Conservation (phyloP, 2,888 invertebrate genomes). For the Myopa tessellatipennis region DNA sequence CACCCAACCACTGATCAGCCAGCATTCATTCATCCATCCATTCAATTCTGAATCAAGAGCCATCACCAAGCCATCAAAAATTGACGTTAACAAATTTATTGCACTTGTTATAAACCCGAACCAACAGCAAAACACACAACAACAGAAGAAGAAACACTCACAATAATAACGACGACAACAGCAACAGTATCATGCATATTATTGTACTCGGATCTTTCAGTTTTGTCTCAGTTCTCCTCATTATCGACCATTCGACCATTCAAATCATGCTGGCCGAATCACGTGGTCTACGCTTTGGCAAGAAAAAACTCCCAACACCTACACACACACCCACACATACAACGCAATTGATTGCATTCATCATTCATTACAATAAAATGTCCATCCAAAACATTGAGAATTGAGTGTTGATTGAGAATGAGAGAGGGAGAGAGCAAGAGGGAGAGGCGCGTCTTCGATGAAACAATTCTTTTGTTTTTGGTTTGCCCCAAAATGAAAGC, state of each 20-base stretch:
- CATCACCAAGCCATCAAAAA: not conserved
- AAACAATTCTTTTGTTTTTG: too few relatives aligned
- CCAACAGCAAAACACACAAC: not conserved
- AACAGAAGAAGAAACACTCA: too few relatives aligned
- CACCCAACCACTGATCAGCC: not conserved
- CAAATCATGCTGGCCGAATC: too few relatives aligned
- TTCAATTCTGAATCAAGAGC: not conserved
- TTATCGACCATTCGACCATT: too few relatives aligned
- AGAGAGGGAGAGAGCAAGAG: too few relatives aligned
- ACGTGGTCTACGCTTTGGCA: too few relatives aligned
- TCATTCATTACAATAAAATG: constrained; percentile 20
- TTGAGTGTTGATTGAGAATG: not conserved
- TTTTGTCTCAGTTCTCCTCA: too few relatives aligned
- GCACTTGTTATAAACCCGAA: not conserved
- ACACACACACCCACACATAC: not conserved
- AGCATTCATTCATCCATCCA: not conserved
- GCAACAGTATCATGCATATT: too few relatives aligned
- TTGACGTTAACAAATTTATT: not conserved
- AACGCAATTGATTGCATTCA: constrained; percentile 13
- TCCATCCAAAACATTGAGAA: not conserved
- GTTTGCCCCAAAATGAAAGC: not conserved
- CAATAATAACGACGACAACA: not conserved
- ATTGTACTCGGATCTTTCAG: too few relatives aligned
- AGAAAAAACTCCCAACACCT: not conserved
- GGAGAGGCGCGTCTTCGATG: too few relatives aligned